Base-by-base conservation (phyloP, 2,113 vertebrate genomes). In the Perognathus longimembris region DNA sequence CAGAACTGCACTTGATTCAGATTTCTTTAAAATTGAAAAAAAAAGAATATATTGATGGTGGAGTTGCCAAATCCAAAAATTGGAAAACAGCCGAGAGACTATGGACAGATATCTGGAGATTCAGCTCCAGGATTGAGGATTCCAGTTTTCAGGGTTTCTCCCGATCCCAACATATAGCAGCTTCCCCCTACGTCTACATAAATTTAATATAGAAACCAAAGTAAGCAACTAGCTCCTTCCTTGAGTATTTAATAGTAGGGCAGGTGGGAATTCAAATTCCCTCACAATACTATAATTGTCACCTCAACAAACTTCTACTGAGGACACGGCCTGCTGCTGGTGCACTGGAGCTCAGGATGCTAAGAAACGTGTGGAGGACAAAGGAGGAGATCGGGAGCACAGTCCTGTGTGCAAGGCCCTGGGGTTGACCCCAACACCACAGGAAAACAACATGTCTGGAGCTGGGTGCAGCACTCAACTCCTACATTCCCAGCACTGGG, bases 1-100 rank as follows among this genome's bases (percentile, higher is more conserved):
- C 21, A 59, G 88, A 86, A 83, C 14, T 91, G 92, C 59, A 78
- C 26, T 90, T 93, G 74, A 90, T 80, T 74, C 80, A 78, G 80
- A 77, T 64, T 81, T 50, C 28, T 77, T 38, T 77, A 86, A 6
- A 9, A 75, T 85, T 79, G 9, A 45, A 45, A 45, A 93, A 66
- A 81, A 28, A 32, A 86, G 94, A 88, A 93, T 71, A 76, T 75
- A 54, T 54, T 54, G 12, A 54, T 57, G 77, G n/a, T 8, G 17
- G 54, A 74, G 66, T 22, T 85, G 57, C 69, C 89, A 94, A 85
- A 40, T 85, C 54, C 75, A 45, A 90, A 82, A 88, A 61, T 4
- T 66, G 9, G 34, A 63, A 26, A 91, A 82, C 8, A 81, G 7
- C 21, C 54, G 87, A 80, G 30, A 73, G 3, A 20, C 22, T 22